Evolutionary conservation across 2,113 vertebrate species (phyloP).

Genomic region (Toxostoma redivivum): DNA sequence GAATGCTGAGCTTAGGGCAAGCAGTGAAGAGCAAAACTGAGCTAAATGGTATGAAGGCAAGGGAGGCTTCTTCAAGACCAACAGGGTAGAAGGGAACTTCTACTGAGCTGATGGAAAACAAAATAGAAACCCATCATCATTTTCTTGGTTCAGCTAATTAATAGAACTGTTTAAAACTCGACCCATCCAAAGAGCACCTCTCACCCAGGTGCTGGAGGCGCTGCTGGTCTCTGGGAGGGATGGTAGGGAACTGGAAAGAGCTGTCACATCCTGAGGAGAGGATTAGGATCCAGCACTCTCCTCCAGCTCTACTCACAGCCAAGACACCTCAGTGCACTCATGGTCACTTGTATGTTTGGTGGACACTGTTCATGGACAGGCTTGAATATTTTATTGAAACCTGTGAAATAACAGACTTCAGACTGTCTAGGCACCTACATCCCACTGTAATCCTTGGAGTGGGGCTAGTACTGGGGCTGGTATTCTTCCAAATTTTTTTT

Average conservation of each 20-base stretch:
- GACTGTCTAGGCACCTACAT: neutral
- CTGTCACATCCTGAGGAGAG: neutral
- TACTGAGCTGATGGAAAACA: neutral
- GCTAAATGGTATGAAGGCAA: neutral
- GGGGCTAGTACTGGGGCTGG: neutral
- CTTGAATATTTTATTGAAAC: neutral
- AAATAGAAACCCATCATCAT: neutral
- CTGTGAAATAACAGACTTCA: neutral
- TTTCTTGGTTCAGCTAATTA: neutral
- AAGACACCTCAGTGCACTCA: neutral
- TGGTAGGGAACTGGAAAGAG: neutral
- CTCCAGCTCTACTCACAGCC: neutral
- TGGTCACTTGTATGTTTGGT: neutral
- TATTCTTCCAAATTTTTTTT: neutral
- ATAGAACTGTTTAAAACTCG: neutral
- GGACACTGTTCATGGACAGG: neutral
- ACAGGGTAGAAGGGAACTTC: neutral
- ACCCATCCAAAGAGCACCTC: neutral
- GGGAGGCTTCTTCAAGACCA: neutral
- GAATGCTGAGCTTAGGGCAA: neutral
- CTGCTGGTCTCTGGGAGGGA: neutral
- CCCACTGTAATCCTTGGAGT: neutral
- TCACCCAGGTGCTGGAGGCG: rapidly evolving
- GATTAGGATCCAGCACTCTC: neutral
- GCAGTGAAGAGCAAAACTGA: neutral